A percentile compares a stretch with the other conserved stretches of the same genome.
phyloP scores from a whole-genome alignment of 2,888 invertebrate genomes.

The Endotricha flammealis region DNA sequence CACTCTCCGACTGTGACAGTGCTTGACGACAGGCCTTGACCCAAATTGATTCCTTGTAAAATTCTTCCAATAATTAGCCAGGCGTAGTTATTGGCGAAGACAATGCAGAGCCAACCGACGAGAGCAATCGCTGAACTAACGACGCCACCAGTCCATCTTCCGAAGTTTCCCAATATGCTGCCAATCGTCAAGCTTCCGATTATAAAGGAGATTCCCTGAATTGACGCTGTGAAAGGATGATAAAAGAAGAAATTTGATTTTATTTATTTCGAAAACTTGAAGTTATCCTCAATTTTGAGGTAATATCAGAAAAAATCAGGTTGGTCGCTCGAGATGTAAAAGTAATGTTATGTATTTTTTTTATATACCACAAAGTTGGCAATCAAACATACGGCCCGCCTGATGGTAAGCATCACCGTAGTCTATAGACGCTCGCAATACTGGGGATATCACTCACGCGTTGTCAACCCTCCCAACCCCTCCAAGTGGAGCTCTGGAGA shows the following conservation, averaged over 20 bases:
- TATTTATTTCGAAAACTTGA: too few species aligned
- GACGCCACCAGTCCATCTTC: constrained; percentile 65
- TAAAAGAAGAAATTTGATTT: background rate
- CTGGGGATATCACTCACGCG: too few species aligned
- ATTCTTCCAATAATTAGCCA: constrained; percentile 46
- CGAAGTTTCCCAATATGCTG: constrained; percentile 62
- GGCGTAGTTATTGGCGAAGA: constrained; percentile 40
- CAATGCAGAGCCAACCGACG: constrained; percentile 69
- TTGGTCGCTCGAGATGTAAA: background rate
- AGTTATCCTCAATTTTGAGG: too few species aligned
- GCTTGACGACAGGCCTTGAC: constrained; percentile 65
- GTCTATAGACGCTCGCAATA: too few species aligned
- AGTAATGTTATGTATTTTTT: background rate
- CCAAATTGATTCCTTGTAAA: constrained; percentile 66
- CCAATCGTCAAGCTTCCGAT: constrained; percentile 39
- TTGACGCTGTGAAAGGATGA: constrained; percentile 37
- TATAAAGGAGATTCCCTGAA: constrained; percentile 36
- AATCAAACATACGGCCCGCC: background rate
- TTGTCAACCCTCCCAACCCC: too few species aligned
- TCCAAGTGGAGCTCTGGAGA: too few species aligned
- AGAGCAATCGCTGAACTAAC: constrained; percentile 59
- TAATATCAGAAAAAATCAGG: background rate
- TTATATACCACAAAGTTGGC: background rate
- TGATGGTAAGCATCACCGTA: too few species aligned
- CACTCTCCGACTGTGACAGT: constrained; percentile 76